Conservation (phyloP, 2,113 vertebrate genomes). For the Trichechus manatus region DNA sequence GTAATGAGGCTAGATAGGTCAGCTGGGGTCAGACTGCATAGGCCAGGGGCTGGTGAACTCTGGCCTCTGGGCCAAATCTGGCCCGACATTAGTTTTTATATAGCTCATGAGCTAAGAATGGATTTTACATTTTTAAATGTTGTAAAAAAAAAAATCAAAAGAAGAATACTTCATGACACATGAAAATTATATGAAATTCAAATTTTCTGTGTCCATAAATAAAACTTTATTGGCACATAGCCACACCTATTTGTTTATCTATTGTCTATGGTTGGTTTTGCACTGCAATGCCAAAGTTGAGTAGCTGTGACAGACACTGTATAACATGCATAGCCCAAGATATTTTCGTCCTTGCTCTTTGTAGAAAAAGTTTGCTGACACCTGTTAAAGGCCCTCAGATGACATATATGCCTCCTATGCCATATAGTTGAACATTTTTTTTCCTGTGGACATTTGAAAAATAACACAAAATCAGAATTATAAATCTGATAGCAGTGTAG, state of each 20-base stretch:
- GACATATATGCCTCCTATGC: neutral
- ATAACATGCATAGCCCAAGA: neutral
- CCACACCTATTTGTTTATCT: neutral
- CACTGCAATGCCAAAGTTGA: neutral
- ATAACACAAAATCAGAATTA: constrained; percentile 7
- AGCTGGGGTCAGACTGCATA: neutral
- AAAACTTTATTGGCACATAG: neutral
- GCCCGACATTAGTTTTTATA: neutral
- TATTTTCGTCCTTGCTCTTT: neutral
- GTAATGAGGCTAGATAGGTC: neutral
- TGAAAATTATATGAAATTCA: neutral
- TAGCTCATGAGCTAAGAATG: neutral
- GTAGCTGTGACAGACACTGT: neutral
- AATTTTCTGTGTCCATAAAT: neutral
- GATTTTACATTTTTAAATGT: neutral
- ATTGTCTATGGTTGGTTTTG: neutral
- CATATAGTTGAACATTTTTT: neutral
- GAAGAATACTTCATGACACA: neutral
- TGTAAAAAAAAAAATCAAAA: neutral
- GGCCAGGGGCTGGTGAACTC: neutral
- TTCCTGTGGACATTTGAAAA: neutral
- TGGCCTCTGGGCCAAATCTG: neutral
- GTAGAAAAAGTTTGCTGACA: neutral
- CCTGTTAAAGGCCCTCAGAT: neutral
- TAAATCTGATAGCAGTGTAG: neutral